These are phyloP conservation scores for Sterrhoptilus dennistouni DNA, from an alignment of 2,113 vertebrate species.

Conservation along the genomic window DNA sequence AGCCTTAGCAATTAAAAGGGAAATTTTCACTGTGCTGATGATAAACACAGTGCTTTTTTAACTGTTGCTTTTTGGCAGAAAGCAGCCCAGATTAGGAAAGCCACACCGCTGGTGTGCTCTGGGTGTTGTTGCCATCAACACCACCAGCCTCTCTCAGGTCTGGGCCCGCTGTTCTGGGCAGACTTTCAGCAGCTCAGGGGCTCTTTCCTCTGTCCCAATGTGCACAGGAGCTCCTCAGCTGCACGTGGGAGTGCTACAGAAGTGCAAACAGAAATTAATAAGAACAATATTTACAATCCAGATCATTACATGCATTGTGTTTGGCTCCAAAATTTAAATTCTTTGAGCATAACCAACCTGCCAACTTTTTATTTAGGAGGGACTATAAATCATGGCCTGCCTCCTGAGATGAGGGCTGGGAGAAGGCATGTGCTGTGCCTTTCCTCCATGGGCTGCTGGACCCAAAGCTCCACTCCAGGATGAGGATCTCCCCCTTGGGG, in stretches of 20 bases:
- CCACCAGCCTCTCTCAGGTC: accelerated
- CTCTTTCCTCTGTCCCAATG: background rate
- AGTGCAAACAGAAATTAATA: background rate
- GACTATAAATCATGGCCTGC: background rate
- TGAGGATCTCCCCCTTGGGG: background rate
- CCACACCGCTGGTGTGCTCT: background rate
- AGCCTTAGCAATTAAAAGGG: background rate
- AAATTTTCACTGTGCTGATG: background rate
- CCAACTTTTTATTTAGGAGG: background rate
- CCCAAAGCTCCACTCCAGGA: background rate
- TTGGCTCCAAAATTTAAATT: background rate
- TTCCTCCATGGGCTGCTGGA: background rate
- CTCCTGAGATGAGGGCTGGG: background rate
- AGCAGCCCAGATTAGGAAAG: background rate
- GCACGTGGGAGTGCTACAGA: accelerated
- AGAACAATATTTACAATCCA: background rate
- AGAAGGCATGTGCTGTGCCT: background rate
- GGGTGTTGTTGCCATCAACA: background rate
- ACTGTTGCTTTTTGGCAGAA: background rate
- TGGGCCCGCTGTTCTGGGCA: accelerated
- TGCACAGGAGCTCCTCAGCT: background rate
- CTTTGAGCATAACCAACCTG: background rate
- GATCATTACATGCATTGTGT: background rate
- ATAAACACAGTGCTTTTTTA: background rate
- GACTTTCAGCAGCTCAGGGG: background rate